Base-by-base conservation (phyloP, 2,113 vertebrate species). In the Panurus biarmicus region DNA sequence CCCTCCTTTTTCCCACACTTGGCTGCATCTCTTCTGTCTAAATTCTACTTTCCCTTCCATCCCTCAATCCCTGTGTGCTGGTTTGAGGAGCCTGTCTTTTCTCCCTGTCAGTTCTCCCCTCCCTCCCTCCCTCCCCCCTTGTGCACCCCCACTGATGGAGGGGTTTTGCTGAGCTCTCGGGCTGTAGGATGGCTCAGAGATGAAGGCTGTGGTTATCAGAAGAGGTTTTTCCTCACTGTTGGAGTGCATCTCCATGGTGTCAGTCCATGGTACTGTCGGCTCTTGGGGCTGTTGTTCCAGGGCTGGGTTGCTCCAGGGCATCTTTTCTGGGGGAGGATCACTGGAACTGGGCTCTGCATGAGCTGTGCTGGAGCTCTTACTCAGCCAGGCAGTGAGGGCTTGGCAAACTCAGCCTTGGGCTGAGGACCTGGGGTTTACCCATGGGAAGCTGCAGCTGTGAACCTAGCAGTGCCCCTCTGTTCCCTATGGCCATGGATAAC, bases 201-300 rank as follows among this genome's bases (percentile, higher is more conserved):
- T 58, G 75, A 44, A 28, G 58, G 51, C 16, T 70, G 2, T 15
- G 16, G 17, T 33, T 21, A 5, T 6, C 31, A 50, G 51, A 38
- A 50, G 22, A 64, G 51, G 47, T 7, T 57, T 50, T 23, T 25
- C 7, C 56, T 56, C 57, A 6, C 16, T 3, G 0, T 3, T 19
- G 1, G 2, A 33, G 15, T 4, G 31, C 57, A 77, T 31, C 45
- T 61, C 0, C 0, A 4, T 31, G 65, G 35, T 75, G 72, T 36
- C 57, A 14, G 81, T 5, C 1, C 1, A 3, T 2, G 0, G 44
- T 7, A 1, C 4, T 1, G 28, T 7, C 9, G 14, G 44, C 7
- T 2, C 23, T 25, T 0, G 0, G 16, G 42, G 51, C 40, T 42
- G 40, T 42, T 40, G 42, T 44, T 16, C 42, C 44, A 44, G 44